Base-by-base conservation (phyloP, 2,113 vertebrate species). In the Chionodraco myersi region DNA sequence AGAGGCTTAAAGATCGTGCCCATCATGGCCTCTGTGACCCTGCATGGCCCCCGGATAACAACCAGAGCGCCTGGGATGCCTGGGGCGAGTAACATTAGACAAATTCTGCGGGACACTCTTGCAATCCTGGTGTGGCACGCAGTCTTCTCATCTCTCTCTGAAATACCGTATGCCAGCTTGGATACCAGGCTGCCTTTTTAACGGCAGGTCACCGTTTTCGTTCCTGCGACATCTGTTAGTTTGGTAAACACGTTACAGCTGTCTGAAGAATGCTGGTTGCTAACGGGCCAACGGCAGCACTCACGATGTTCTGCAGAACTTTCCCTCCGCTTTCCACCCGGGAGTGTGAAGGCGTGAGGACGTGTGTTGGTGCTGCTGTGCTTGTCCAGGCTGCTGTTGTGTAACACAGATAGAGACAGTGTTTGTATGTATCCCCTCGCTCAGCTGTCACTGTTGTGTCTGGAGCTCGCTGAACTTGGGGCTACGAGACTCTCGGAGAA, bases 391-490 rank as follows among this genome's bases (percentile, higher is more conserved):
- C 56, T 58, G 0, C 56, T 58, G 23, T n/a, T 14, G 52, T 58
- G 52, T 54, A 54, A 54, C 10, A n/a, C 18, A 54, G 52, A 54
- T 18, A 58, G 94, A 94, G 95, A 96, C 95, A 94, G 93, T 95
- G 95, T 96, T 97, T 97, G 15, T 58, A 58, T 97, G 97, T 97
- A 95, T 96, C 94, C 80, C 79, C 56, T 56, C 91, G 68, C 86
- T 86, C 98, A 97, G 96, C 96, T 98, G 97, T 97, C 95, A 94
- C 93, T 98, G 97, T 98, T 98, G 97, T 98, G 97, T 98, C 97
- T 98, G 97, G 95, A 94, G 95, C 79, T 92, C 62, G 87, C 83
- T 94, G 92, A 94, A 93, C 93, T 74, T 86, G 87, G 11, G 77
- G 94, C 92, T 93, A 96, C 63, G 57, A 13, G 93, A 95, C 94